Evolutionary conservation across 2,797 vertebrate species (phyloP), one percentile per base, ranked within the genome.

Genomic region (Etheostoma perlongum): DNA sequence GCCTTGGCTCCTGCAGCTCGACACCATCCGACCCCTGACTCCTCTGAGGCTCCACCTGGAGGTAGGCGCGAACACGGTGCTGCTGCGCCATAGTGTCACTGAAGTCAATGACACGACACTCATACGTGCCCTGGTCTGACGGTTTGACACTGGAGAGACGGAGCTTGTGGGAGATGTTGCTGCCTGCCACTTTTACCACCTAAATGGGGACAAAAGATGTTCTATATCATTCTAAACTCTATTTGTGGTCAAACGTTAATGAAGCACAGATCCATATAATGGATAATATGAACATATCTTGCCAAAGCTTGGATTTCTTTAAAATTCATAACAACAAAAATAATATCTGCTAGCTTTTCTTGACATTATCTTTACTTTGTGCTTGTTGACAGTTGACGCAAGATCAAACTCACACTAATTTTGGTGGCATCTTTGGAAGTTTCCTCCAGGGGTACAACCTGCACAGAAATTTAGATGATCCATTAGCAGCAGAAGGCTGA

Each of bases 121-220:
- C 97, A 3, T 99, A 99, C 0, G 94, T 97, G 67, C 98, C 98
- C 87, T 98, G 96, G 10, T 98, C 97, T 2, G 97, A 92, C 7
- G 95, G 94, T 90, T 97, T 98, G 87, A 98, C 94, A 47, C 95
- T 95, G 60, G 98, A 98, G 79, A 99, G 95, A 54, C 97, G 96
- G 80, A 99, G 96, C 92, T 97, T 98, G 94, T 99, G 97, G 47
- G 98, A 98, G 92, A 99, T 98, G 95, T 99, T 98, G 95, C 97
- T 98, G 85, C 97, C 97, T 0, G 96, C 97, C 68, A 99, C 97
- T 90, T 99, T 99, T 74, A 99, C 98, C 88, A 98, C 97, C 98
- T 99, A 87, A 40, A 51, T 6, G 19, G 47, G 5, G 33, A 74
- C 11, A 60, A 48, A 67, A 72, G 13, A 67, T 10, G 2, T 33